Conservation (phyloP, 2,888 invertebrate genomes). For the Rotaria socialis region DNA sequence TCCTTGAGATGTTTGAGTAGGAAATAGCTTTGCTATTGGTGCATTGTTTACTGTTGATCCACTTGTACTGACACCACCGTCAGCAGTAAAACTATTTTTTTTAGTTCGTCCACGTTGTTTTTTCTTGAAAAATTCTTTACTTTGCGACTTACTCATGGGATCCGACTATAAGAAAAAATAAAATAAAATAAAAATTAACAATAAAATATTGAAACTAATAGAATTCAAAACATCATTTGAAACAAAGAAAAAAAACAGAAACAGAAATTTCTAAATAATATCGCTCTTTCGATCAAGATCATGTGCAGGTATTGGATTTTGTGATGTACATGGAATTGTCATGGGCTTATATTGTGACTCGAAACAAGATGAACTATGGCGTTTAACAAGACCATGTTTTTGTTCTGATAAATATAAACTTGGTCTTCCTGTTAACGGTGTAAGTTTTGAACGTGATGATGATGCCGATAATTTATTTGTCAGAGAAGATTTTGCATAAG, state of each 20-base stretch:
- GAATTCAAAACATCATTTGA: not conserved
- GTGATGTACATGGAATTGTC: not conserved
- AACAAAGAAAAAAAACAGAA: not conserved
- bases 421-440: not conserved
- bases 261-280: not conserved
- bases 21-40: not conserved
- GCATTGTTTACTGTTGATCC: not conserved
- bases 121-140: conserved; percentile 16
- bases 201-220: not conserved
- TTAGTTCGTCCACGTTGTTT: conserved; percentile 24
- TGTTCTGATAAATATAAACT: not conserved
- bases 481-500: not conserved
- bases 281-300: conserved; percentile 18
- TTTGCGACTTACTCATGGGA: conserved; percentile 18
- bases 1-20: not conserved
- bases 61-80: not conserved
- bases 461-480: not conserved
- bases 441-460: not conserved
- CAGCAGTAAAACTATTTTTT: not conserved
- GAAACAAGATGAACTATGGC: conserved; percentile 6
- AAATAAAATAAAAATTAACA: not conserved
- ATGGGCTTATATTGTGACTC: not conserved
- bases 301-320: not conserved
- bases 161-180: conserved; percentile 11
- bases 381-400: conserved; percentile 13